A percentile compares a stretch with the other conserved stretches of the same genome.
Conservation (phyloP, 2,888 invertebrate genomes). For the Athalia circularis region DNA sequence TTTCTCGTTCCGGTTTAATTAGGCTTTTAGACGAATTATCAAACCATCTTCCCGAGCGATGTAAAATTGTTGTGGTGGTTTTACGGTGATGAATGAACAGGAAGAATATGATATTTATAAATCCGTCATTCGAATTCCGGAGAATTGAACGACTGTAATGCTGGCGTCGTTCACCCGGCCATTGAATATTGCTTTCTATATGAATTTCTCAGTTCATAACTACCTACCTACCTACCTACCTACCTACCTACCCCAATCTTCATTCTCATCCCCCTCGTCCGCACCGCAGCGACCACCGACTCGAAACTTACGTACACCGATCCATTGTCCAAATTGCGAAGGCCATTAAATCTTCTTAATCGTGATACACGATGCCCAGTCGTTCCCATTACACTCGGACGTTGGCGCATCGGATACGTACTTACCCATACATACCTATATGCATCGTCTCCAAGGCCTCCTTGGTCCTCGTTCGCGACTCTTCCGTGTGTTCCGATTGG, state of each 20-base stretch:
- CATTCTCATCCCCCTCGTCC: not conserved
- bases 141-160: too few relatives aligned
- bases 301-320: conserved; percentile 37
- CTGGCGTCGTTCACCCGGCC: too few relatives aligned
- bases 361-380: conserved; percentile 44
- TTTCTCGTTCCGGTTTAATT: conserved; percentile 30
- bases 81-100: not conserved
- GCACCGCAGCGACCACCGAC: conserved; percentile 18
- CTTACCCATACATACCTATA: not conserved
- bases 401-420: conserved; percentile 1
- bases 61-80: not conserved
- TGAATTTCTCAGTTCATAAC: not conserved
- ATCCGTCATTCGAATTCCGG: too few relatives aligned
- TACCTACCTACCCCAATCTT: not conserved
- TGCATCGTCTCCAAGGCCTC: conserved; percentile 29
- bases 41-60: not conserved
- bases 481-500: conserved; percentile 40
- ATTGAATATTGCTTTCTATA: not conserved
- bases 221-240: too few relatives aligned
- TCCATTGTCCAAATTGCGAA: conserved; percentile 45
- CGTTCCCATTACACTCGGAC: conserved; percentile 44
- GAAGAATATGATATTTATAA: too few relatives aligned
- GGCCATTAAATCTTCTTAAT: conserved; percentile 46
- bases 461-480: conserved; percentile 39
- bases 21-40: conserved; percentile 27